Base-by-base conservation (phyloP, 2,113 vertebrate species). In the Podarcis cretensis region DNA sequence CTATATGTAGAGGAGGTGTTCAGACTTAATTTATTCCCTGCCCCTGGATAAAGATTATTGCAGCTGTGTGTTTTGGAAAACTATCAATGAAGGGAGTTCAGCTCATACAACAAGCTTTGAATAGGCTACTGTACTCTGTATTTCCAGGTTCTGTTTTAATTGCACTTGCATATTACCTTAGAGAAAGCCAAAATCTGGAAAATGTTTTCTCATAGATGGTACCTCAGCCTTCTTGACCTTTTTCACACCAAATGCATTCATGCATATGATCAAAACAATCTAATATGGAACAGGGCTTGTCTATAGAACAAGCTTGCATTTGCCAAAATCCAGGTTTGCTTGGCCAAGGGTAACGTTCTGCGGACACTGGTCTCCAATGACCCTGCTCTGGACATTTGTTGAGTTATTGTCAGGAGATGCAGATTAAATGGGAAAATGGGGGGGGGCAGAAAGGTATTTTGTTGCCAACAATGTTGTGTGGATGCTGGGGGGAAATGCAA, bases 11-110 rank as follows among this genome's bases (percentile, higher is more conserved):
- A 87, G 84, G 48, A 95, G 96, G 96, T 95, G 95, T 96, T 96
- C 94, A 95, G 94, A 93, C 92, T 94, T 96, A 95, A 96, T 96
- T 96, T 96, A 96, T 96, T 96, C 96, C 95, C 95, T 96, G 93
- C 95, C 94, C 96, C 94, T 96, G 96, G 96, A 96, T 96, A 96
- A 94, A 96, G 96, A 95, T 96, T 96, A 96, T 96, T 96, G 94
- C 96, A 96, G 96, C 96, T 96, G 96, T 96, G 93, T 96, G 94
- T 95, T 96, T 96, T 96, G 96, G 96, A 96, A 93, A 95, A 93
- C 94, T 95, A 94, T 96, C 96, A 96, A 96, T 94, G 95, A 95
- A 94, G 89, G 94, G 96, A 96, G 94, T 95, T 95, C 95, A 96
- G 93, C 93, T 96, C 96, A 92, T 91, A 94, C 94, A 95, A 96